A percentile compares a stretch with the other conserved stretches of the same genome.
Evolutionary conservation across 2,797 vertebrate genomes (phyloP).

Genomic region (Chaetophractus vellerosus): DNA sequence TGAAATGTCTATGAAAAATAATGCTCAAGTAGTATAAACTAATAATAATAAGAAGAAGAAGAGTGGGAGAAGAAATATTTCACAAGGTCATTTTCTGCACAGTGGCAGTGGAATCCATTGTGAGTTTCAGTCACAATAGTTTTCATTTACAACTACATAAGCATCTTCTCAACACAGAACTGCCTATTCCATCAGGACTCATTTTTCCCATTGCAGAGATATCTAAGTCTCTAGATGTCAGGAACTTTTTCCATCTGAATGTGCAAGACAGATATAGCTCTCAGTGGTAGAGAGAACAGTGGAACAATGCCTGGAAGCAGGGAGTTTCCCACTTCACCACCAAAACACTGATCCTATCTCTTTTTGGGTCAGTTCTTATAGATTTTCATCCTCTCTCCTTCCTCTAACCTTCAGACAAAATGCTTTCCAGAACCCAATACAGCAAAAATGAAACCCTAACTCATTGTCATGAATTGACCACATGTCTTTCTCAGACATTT

Average conservation of each 20-base stretch:
- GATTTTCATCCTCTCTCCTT: too few species aligned
- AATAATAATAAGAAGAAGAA: neutral
- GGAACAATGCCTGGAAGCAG: neutral
- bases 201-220: neutral
- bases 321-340: neutral
- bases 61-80: neutral
- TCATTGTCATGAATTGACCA: too few species aligned
- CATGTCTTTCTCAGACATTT: too few species aligned
- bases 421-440: too few species aligned
- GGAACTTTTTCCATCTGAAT: neutral
- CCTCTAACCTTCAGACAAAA: too few species aligned
- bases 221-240: neutral
- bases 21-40: too few species aligned
- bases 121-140: neutral
- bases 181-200: neutral
- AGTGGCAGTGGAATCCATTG: neutral
- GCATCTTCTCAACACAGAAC: neutral
- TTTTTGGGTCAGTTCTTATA: too few species aligned
- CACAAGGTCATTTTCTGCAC: neutral
- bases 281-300: neutral
- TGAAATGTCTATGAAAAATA: too few species aligned
- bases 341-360: too few species aligned
- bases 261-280: neutral
- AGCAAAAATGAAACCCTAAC: too few species aligned
- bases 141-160: neutral